Evolutionary conservation across 30 jellyfish, hydroid and myxozoan genomes (phyloP), one percentile per base, ranked within the genome.

Genomic region (Pelagia noctiluca): DNA sequence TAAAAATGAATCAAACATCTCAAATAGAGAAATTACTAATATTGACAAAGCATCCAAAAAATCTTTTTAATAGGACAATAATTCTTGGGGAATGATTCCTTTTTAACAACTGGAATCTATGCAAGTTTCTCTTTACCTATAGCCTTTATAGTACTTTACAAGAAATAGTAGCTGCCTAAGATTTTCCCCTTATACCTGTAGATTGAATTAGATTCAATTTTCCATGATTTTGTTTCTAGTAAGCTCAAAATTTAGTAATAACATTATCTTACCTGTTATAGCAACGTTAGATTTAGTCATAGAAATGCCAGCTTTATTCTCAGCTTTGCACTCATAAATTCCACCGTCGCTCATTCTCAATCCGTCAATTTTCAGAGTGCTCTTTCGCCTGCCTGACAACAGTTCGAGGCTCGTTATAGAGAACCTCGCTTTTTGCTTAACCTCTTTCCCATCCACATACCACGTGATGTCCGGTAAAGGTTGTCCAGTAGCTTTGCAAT

Each of bases 271-370:
- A 92, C 98, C 98, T 35, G 76, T 84, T 21, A 92, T 91, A 75
- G 80, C 79, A 48, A 92, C 47, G 49, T 66, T 53, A 2, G 98
- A 71, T 13, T 63, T 21, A n/a, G 86, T 62, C 60, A 32, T 63
- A 0, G 85, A 95, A 7, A 71, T 33, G n/a, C 96, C 98, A 3
- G 90, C 98, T 35, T 80, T 71, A 75, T 92, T 92, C 67, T 86
- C 95, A 2, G 93, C 96, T 23, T 83, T 71, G 88, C 98, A 92
- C 34, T 80, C 73, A 50, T 85, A 92, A 8, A 52, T 54, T 18
- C 92, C 98, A 37, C 96, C 79, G 49, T 85, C 88, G 47, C 88
- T 75, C 88, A 89, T 71, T 57, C 90, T 48, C 69, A 84, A 66
- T 7, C 91, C 88, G 24, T 76, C 65, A 21, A 90, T 71, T 3